Evolutionary conservation across 2,888 invertebrate species (phyloP).

Genomic region (Phania funesta): DNA sequence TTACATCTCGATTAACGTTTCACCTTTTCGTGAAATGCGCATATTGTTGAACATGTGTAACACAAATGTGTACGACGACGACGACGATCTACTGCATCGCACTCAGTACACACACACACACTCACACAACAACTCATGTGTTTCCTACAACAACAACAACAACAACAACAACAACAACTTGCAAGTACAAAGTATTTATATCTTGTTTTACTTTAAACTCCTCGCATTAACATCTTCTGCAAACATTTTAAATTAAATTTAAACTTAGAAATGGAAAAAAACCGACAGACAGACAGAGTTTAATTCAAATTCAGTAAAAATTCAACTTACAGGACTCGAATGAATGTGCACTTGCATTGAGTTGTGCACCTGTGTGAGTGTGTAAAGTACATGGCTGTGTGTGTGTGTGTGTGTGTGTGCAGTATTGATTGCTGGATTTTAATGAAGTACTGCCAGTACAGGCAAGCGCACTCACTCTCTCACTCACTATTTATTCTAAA

Average conservation of each 20-base stretch:
- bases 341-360: not conserved
- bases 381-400: not conserved
- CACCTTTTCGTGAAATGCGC: conserved; percentile 24
- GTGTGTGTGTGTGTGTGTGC: not conserved
- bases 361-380: not conserved
- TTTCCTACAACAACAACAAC: not conserved
- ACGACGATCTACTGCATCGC: not conserved
- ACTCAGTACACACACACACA: not conserved
- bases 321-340: conserved; percentile 49
- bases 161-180: not conserved
- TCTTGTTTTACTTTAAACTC: not conserved
- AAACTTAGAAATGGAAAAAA: conserved; percentile 6
- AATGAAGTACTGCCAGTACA: conserved; percentile 39
- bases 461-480: conserved; percentile 14
- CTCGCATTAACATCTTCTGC: conserved; percentile 26
- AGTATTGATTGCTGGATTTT: conserved; percentile 51
- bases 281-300: not conserved
- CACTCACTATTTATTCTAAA: conserved; percentile 14
- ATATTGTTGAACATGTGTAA: conserved; percentile 60
- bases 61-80: conserved; percentile 40
- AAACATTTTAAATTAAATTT: conserved; percentile 46
- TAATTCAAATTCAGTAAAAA: conserved; percentile 49
- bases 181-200: not conserved
- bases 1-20: conserved; percentile 56
- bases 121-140: not conserved